Evolutionary conservation across 2,888 invertebrate genomes (phyloP), one percentile per base, ranked within the genome.

Genomic region (Drosophila macrothrix): DNA sequence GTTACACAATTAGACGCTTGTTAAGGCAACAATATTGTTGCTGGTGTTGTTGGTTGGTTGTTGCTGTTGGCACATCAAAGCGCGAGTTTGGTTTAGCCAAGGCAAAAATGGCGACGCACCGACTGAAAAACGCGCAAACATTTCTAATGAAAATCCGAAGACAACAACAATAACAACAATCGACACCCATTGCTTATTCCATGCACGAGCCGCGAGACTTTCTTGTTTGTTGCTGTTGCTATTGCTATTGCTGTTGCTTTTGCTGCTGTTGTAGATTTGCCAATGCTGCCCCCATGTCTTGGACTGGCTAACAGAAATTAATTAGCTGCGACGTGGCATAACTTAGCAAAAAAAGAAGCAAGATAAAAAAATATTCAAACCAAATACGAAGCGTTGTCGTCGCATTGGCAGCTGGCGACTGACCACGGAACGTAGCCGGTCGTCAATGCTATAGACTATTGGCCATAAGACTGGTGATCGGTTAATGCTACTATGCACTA

Each of bases 301-400:
- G 70, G 80, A 68, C 68, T 76, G 91, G 66, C 73, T 79, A 81
- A 73, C 90, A 90, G 90, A 86, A 86, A 86, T 90, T 86, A 86
- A 86, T 86, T 86, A 86, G 88, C 68, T 65, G 82, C 67, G 69
- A 90, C 85, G 85, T 86, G 85, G 91, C 90, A 86, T 86, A 90
- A 90, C 89, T 86, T 86, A 90, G 82, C 74, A 66, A 58, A 33
- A 37, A 35, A 37, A 22, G 4, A 52, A 52, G n/a, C 19, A 33
- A 7, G 19, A 28, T 6, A 76, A 19, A 35, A 52, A 12, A 39
- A 74, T 60, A 67, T 53, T 43, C 49, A 69, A 72, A 35, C 66
- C 74, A 66, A 74, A 61, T 25, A 39, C 37, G 37, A 49, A 33
- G 55, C 55, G 33, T 46, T 56, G 52, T 39, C 35, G 53, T 50